Base-by-base conservation (phyloP, 2,888 invertebrate genomes). In the Cistogaster globosa region DNA sequence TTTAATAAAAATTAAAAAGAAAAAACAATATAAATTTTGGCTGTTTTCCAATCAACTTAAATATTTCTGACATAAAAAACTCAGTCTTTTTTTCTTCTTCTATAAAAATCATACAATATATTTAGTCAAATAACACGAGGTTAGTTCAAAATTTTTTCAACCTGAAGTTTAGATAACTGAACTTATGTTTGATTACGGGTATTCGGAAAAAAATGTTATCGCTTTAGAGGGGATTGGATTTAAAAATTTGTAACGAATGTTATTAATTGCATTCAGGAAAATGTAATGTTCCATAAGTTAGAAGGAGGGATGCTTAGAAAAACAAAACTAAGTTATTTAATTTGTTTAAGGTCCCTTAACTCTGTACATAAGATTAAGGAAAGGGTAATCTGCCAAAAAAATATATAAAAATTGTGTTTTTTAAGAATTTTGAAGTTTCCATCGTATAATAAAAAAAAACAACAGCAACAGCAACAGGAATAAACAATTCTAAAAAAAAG, bases 11-110 rank as follows among this genome's bases (percentile, higher is more conserved):
- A 22, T 51, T 20, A 14, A 26, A 57, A 65, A 51, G 22, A 57
- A 63, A 60, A 63, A 63, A 71, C 8, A 53, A 60, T 42, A 68
- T 22, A 60, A 67, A 57, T 68, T 82, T 82, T 82, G 82, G 82
- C 82, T 42, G 16, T 42, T 58, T 71, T 82, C 82, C 82, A 82
- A 82, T 76, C 51, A 48, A 69, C 69, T 69, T 53, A 62, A 32
- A 60, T 55, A 42, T 69, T 62, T 77, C 53, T 69, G 36, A 22
- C n/a, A 38, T 16, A 80, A 65, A 58, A 51, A 58, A 53, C 20
- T 9, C 51, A 57, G 48, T n/a, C n/a, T n/a, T 57, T 38, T 60
- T 20, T 63, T 4, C 48, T 75, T 26, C 42, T 45, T 68, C 36
- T 75, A 75, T 55, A 69, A 77, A 32, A 80, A 58, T 14, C 51